Base-by-base conservation (phyloP, 1,140 invertebrate species). In the Dryas iulia region DNA sequence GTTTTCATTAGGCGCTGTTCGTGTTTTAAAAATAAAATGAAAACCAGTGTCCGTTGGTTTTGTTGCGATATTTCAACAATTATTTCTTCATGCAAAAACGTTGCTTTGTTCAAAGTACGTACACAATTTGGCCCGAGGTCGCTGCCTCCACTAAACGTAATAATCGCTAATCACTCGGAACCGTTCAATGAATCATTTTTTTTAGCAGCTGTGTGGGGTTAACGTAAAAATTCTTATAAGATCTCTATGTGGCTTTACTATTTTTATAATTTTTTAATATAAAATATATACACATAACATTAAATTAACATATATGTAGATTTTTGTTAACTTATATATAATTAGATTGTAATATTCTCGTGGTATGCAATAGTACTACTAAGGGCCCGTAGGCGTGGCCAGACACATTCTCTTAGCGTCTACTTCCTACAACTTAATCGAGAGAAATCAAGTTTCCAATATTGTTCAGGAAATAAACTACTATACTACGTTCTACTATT, bases 21-120 rank as follows among this genome's bases (percentile, higher is more conserved):
- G 47, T 54, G 31, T 39, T 57, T 39, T 39, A 18, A 57, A 39
- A 52, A 26, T 59, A 60, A 67, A 67, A 57, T 26, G 59, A 65
- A 30, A 18, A 10, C 39, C 2, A 39, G 66, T 53, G 52, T 57
- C 57, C 70, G 39, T 72, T 66, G 74, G 60, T 79, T 79, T 76
- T 73, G 33, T 71, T 58, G 56, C 28, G 52, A 28, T 59, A 67
- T 30, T 69, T n/a, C 23, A 18, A 18, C 31, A 59, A 35, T 53
- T 52, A 39, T 65, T 63, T 69, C 24, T 60, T 53, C 53, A 72
- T 59, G 65, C 61, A 62, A 69, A 56, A 68, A 77, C 35, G 63
- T 72, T 73, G 82, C 82, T 86, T 87, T 89, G 82, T 90, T 87
- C 78, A 79, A 78, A 81, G 79, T 80, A 80, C n/a, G n/a, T n/a